Conservation (phyloP, 1,140 invertebrate genomes). For the Berghia stephanieae region DNA sequence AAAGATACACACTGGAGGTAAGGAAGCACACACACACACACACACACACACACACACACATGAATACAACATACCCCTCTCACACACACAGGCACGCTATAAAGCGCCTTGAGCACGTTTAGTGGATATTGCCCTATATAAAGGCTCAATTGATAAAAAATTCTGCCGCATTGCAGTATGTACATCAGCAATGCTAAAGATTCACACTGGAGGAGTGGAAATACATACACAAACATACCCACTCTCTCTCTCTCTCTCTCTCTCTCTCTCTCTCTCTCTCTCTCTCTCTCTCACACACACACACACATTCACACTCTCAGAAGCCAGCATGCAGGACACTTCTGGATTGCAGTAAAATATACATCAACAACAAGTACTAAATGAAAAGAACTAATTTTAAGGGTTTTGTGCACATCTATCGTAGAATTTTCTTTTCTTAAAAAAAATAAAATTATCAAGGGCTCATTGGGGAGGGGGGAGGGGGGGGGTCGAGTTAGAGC, state of each 20-base stretch:
- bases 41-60: not conserved
- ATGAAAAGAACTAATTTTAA: too few species aligned
- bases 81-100: too few species aligned
- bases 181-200: not conserved
- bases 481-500: too few species aligned
- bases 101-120: too few species aligned
- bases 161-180: not conserved
- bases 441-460: not conserved
- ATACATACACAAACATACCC: not conserved
- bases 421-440: not conserved
- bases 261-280: not conserved
- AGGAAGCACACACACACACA: not conserved
- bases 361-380: not conserved
- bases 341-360: not conserved
- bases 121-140: too few species aligned
- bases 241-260: not conserved
- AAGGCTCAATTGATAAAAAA: too few species aligned
- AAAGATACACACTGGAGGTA: too few species aligned
- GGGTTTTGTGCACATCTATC: not conserved
- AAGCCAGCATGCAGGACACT: not conserved
- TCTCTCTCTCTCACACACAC: not conserved
- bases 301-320: slow-evolving; percentile 19
- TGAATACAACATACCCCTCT: too few species aligned
- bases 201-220: not conserved
- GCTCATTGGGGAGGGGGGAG: not conserved